Conservation (phyloP, 2,113 vertebrate genomes). For the Phyllostomus discolor region DNA sequence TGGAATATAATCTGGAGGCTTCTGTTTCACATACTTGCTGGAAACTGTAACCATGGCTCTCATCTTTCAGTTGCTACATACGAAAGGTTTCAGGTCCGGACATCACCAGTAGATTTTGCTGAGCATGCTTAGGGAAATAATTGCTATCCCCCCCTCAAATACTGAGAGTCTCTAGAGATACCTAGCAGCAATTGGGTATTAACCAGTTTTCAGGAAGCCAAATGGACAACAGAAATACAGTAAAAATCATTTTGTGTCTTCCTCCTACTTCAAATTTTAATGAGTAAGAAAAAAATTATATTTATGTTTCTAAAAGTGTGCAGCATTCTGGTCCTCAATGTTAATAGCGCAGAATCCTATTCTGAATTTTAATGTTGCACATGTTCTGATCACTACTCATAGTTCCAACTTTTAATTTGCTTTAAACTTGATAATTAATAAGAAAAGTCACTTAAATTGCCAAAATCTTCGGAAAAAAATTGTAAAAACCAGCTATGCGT, state of each 20-base stretch:
- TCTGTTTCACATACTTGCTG: conserved; percentile 66
- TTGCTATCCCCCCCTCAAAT: conserved; percentile 40
- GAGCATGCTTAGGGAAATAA: conserved; percentile 61
- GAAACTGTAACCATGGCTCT: conserved; percentile 55
- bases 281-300: conserved; percentile 24
- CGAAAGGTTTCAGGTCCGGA: conserved; percentile 57
- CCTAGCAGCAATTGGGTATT: conserved; percentile 36
- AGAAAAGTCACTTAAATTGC: background rate
- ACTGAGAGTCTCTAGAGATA: conserved; percentile 50
- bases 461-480: conserved; percentile 28
- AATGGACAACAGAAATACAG: background rate
- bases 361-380: conserved; percentile 27
- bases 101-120: conserved; percentile 53
- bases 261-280: conserved; percentile 57
- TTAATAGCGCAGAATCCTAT: background rate
- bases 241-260: conserved; percentile 36
- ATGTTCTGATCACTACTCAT: background rate
- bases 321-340: background rate
- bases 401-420: background rate
- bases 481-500: background rate
- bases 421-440: conserved; percentile 54
- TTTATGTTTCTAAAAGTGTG: conserved; percentile 17
- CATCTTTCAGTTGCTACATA: conserved; percentile 60
- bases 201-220: conserved; percentile 46
- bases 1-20: conserved; percentile 65